These are phyloP conservation scores for Dunckerocampus dactyliophorus DNA, from an alignment of 2,113 vertebrate genomes.

Conservation along the genomic window DNA sequence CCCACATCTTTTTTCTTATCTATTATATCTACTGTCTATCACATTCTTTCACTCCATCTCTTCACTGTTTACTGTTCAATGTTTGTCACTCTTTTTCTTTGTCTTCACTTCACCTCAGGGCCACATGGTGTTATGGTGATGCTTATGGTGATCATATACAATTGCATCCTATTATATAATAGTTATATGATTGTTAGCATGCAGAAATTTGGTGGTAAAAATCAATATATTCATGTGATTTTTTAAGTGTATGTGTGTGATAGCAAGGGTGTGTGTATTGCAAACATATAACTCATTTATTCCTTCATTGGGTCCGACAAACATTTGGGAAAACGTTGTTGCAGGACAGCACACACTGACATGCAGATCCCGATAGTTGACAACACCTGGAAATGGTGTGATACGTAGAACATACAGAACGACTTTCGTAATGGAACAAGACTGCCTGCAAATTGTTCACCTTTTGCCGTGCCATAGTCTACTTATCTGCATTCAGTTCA, in stretches of 20 bases:
- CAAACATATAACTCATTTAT: no score
- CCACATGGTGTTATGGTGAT: constrained; percentile 22
- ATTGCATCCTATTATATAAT: no score
- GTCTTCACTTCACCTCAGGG: constrained; percentile 7
- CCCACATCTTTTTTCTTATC: no score
- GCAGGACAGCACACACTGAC: constrained; percentile 5
- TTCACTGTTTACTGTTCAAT: not conserved
- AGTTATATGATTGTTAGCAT: no score
- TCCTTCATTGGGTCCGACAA: no score
- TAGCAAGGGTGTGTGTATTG: no score
- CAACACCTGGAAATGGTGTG: constrained; percentile 25
- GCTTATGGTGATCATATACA: no score
- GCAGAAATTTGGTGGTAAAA: no score
- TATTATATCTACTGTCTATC: not conserved
- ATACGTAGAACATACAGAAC: constrained; percentile 9
- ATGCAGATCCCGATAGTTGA: constrained; percentile 25
- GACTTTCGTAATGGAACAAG: constrained; percentile 1
- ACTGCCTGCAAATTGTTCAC: constrained; percentile 6
- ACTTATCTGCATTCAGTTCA: not conserved
- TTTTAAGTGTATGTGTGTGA: no score
- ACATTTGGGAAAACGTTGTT: no score
- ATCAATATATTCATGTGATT: no score
- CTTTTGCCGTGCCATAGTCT: not conserved
- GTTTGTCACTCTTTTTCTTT: constrained; percentile 7
- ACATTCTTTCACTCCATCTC: not conserved